Conservation (phyloP, 2,888 invertebrate genomes). For the Ceratothoa steindachneri region DNA sequence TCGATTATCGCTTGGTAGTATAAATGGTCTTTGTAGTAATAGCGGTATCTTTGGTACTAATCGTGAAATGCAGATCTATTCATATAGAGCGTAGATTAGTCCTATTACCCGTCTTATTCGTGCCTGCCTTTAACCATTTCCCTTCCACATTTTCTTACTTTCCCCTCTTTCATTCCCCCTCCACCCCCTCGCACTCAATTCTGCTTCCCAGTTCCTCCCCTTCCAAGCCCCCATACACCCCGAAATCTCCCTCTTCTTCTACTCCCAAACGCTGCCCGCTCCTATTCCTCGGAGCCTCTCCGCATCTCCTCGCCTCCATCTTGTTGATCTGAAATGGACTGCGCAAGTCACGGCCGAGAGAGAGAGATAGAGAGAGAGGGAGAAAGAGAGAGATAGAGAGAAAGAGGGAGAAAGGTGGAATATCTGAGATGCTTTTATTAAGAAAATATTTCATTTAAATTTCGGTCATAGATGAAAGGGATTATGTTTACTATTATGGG, state of each 20-base stretch:
- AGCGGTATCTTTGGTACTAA: no score
- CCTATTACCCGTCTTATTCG: no score
- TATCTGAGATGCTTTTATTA: not conserved
- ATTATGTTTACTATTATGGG: no score
- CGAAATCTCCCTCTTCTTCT: no score
- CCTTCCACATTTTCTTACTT: not conserved
- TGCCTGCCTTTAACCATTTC: no score
- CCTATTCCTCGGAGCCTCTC: not conserved
- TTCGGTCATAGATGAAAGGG: not conserved
- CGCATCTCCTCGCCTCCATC: not conserved
- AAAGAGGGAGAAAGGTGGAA: not conserved
- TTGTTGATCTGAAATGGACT: not conserved
- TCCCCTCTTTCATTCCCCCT: not conserved
- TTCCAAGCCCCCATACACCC: no score
- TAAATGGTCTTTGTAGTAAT: no score
- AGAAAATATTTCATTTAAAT: not conserved
- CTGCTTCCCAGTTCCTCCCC: no score
- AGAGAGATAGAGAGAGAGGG: not conserved
- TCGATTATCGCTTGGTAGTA: no score
- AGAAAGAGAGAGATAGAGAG: not conserved
- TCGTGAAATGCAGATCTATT: no score
- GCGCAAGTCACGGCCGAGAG: not conserved
- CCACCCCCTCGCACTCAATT: not conserved
- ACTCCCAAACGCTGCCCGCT: no score
- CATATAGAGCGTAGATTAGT: no score